Base-by-base conservation (phyloP, 2,113 vertebrate species). In the Mirounga angustirostris region DNA sequence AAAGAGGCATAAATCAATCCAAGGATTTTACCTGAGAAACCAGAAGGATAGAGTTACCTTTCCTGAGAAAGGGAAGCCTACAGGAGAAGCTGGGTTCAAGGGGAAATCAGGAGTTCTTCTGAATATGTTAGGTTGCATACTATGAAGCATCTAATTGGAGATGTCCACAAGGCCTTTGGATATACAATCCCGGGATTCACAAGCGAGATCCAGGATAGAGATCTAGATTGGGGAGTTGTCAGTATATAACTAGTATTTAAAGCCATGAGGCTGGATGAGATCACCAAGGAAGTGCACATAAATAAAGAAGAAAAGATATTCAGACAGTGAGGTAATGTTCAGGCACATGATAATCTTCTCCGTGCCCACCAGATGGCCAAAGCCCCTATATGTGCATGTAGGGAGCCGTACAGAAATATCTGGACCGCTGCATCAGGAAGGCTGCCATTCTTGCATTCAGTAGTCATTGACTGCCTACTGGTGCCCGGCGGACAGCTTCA, bases 221-320 rank as follows among this genome's bases (percentile, higher is more conserved):
- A 91, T 65, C 85, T 8, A 96, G 90, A 83, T 50, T 65, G 81
- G 84, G 84, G 40, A 93, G 91, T 73, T 63, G 61, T 82, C 84
- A 63, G 59, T 67, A 56, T 83, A 56, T 69, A 76, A 82, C 74
- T 61, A 71, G 91, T 65, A 94, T 95, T 91, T 97, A 97, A 92
- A 97, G 93, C 65, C 86, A 46, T 15, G 67, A 74, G 19, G 73
- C 81, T 79, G 69, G 30, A 94, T 97, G 97, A 97, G 95, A 92
- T 97, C 97, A 97, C 94, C 91, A 94, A 97, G 93, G 91, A 97
- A 96, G 92, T 91, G 15, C 58, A 95, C 74, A 97, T 94, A 97
- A 98, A 97, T 97, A 98, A 98, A 94, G 84, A 90, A 97, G 94
- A 96, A 94, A 97, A 97, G 97, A 97, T 98, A 97, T 97, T 82